Conservation (phyloP, 2,888 invertebrate species). For the Caenorhabditis uteleia region DNA sequence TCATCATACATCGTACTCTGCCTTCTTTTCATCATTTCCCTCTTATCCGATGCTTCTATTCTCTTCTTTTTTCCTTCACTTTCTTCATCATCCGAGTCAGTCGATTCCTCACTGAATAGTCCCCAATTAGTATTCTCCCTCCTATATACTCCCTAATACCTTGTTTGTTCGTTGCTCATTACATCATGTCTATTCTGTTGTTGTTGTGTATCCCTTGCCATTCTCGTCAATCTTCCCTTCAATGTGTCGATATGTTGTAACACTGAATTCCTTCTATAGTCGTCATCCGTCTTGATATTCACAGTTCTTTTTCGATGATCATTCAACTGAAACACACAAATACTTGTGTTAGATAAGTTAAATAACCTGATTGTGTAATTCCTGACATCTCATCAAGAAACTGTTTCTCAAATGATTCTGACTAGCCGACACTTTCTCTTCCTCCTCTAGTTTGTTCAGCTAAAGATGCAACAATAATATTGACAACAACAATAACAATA, state of each 20-base stretch:
- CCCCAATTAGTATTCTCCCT: too few species aligned
- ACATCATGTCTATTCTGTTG: constrained; percentile 19
- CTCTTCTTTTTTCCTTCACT: too few species aligned
- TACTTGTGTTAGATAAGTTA: background rate
- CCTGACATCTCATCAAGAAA: constrained; percentile 36
- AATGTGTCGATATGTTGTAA: constrained; percentile 29
- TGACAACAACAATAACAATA: too few species aligned
- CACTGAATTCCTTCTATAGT: constrained; percentile 15
- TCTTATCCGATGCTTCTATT: too few species aligned
- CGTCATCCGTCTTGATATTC: constrained; percentile 20
- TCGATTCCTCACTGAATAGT: too few species aligned
- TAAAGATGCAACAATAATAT: constrained; percentile 9
- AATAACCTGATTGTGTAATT: constrained; percentile 40
- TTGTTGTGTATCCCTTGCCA: too few species aligned
- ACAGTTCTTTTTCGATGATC: constrained; percentile 36
- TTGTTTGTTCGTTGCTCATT: too few species aligned
- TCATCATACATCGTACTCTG: background rate
- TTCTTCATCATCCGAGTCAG: too few species aligned
- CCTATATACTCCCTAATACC: too few species aligned
- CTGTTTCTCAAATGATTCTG: constrained; percentile 15
- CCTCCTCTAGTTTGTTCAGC: constrained; percentile 38
- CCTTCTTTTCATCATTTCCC: background rate
- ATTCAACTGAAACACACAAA: constrained; percentile 16
- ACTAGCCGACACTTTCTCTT: constrained; percentile 13
- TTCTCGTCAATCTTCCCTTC: constrained; percentile 13